These are phyloP conservation scores for Urosaurus nigricauda DNA, from an alignment of 2,797 vertebrate genomes.

Conservation along the genomic window DNA sequence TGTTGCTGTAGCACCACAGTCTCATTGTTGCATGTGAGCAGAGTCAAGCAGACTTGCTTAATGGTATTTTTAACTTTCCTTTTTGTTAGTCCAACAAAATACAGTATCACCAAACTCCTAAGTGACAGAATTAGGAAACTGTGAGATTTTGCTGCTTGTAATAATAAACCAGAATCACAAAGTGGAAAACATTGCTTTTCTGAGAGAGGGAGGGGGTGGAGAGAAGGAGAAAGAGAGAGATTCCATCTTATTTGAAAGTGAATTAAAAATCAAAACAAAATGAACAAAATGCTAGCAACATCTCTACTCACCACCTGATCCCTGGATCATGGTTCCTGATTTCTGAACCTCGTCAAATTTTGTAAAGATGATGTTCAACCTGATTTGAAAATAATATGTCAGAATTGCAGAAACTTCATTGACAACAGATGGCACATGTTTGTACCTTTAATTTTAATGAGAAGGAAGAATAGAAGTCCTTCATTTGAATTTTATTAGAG, in stretches of 20 bases:
- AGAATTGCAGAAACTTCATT: constrained; percentile 15
- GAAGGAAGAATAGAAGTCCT: background rate
- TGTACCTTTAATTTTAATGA: background rate
- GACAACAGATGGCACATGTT: background rate
- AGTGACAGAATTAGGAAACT: background rate
- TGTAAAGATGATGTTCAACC: constrained; percentile 98
- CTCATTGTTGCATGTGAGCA: background rate
- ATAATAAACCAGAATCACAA: background rate
- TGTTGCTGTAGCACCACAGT: background rate
- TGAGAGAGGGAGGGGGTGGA: background rate
- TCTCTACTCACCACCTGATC: constrained; percentile 87
- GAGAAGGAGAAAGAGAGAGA: background rate
- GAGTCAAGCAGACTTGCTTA: background rate
- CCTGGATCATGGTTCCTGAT: constrained; percentile 95
- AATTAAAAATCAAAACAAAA: background rate
- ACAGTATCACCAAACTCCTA: background rate
- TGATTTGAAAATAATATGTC: constrained; percentile 71
- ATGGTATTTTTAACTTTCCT: background rate
- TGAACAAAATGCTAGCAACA: background rate
- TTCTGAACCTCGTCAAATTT: constrained; percentile 99
- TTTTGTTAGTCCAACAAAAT: background rate
- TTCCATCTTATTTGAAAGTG: background rate
- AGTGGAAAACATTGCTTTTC: background rate
- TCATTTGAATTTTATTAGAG: background rate
- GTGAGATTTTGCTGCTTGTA: background rate